Percentiles rank a stretch among this genome's conserved stretches.
Evolutionary conservation across 1,140 invertebrate genomes (phyloP).

Genomic region (Cylas formicarius): DNA sequence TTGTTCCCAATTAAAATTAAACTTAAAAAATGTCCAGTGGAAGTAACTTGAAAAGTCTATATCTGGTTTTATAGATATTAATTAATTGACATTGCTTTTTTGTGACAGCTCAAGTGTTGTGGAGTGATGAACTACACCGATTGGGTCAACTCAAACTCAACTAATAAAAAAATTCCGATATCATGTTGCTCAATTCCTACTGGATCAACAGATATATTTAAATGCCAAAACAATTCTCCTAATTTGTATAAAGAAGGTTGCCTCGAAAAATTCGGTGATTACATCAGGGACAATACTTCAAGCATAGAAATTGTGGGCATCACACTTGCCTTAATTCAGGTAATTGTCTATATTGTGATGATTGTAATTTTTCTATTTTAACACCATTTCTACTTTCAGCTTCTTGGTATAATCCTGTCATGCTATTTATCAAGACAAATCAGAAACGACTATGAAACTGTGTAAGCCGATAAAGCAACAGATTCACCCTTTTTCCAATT

Average conservation of each 20-base stretch:
- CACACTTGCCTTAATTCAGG: slow-evolving; percentile 68
- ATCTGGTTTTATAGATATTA: too few species aligned
- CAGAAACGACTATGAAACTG: slow-evolving; percentile 33
- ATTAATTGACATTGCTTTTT: slow-evolving; percentile 20
- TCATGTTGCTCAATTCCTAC: slow-evolving; percentile 52
- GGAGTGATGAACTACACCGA: slow-evolving; percentile 53
- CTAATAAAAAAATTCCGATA: slow-evolving; percentile 44
- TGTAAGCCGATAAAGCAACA: slow-evolving; percentile 16
- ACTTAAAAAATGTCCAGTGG: too few species aligned
- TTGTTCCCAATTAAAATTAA: too few species aligned
- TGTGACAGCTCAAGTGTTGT: slow-evolving; percentile 64
- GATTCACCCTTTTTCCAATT: background rate
- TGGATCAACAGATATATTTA: slow-evolving; percentile 42
- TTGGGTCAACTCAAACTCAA: slow-evolving; percentile 47
- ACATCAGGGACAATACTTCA: slow-evolving; percentile 59
- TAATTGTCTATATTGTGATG: slow-evolving; percentile 31
- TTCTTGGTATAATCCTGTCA: slow-evolving; percentile 32
- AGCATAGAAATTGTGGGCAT: slow-evolving; percentile 68
- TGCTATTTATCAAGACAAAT: slow-evolving; percentile 34
- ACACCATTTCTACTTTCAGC: slow-evolving; percentile 25
- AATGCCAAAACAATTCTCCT: slow-evolving; percentile 37
- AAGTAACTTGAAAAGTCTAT: too few species aligned
- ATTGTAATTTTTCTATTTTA: slow-evolving; percentile 3
- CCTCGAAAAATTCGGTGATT: slow-evolving; percentile 49
- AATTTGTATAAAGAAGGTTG: slow-evolving; percentile 48